phyloP scores from a whole-genome alignment of 2,113 vertebrate species.

The Ibidorhyncha struthersii region DNA sequence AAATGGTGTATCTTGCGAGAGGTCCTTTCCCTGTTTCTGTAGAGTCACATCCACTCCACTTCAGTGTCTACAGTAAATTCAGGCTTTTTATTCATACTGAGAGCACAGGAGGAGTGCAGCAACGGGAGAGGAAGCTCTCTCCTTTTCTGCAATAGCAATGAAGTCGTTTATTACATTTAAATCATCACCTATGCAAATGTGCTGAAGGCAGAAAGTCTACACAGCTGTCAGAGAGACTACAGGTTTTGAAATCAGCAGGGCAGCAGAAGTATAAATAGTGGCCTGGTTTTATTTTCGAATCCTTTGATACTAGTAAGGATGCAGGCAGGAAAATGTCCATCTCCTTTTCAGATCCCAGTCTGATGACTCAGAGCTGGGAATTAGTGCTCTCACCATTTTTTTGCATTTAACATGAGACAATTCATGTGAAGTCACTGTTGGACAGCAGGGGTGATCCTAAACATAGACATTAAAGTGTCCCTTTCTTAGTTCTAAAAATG shows the following conservation, averaged over 20 bases:
- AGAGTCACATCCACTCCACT: background rate
- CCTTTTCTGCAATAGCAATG: background rate
- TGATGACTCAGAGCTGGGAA: background rate
- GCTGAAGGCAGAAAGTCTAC: background rate
- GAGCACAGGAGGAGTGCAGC: background rate
- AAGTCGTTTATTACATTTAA: background rate
- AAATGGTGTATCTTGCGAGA: rapidly evolving
- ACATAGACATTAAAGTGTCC: background rate
- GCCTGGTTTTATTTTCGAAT: background rate
- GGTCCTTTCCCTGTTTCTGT: background rate
- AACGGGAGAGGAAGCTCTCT: background rate
- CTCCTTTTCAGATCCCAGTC: background rate
- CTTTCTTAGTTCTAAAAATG: background rate
- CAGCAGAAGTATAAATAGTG: background rate
- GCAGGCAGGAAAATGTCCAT: background rate
- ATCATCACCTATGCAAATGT: background rate
- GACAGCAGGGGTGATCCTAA: background rate
- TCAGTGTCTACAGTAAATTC: background rate
- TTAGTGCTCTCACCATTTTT: background rate
- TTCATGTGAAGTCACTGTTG: background rate
- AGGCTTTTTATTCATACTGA: background rate
- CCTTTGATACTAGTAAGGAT: background rate
- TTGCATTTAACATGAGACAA: background rate
- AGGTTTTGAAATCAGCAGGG: background rate
- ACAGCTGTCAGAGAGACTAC: background rate